Conservation (phyloP, 2,113 vertebrate genomes). For the Mellivora capensis region DNA sequence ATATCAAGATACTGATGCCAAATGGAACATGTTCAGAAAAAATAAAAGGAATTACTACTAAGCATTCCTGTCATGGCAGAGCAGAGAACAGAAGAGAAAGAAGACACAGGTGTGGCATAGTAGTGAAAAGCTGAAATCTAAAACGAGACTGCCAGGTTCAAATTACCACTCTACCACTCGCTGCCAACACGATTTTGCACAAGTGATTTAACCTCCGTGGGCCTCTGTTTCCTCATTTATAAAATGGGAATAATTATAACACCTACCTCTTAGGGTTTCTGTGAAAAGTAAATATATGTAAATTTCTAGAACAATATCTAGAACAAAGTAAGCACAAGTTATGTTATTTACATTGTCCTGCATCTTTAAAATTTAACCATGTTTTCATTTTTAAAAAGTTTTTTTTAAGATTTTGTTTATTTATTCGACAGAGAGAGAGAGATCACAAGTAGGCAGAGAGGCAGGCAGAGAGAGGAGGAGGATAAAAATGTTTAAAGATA, state of each 20-base stretch:
- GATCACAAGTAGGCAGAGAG: no score
- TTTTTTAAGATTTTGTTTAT: no score
- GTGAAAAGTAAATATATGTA: background rate
- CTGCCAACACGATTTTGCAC: background rate
- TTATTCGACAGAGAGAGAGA: no score
- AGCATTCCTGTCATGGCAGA: background rate
- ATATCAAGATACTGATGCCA: background rate
- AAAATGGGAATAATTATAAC: background rate
- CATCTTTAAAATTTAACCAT: background rate
- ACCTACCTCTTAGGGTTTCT: background rate
- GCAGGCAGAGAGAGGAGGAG: no score
- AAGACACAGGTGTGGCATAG: background rate
- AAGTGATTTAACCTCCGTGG: background rate
- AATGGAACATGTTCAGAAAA: background rate
- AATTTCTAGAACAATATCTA: background rate
- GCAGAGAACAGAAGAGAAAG: background rate
- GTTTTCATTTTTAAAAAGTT: background rate
- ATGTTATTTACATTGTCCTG: background rate
- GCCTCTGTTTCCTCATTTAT: background rate
- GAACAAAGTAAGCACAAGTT: background rate
- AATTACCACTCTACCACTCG: no score
- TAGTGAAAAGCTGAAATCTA: background rate
- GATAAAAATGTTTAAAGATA: background rate
- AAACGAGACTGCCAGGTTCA: background rate
- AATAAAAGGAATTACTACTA: background rate